Evolutionary conservation across 2,888 invertebrate species (phyloP), one percentile per base, ranked within the genome.

Genomic region (Oscheius myriophilus): DNA sequence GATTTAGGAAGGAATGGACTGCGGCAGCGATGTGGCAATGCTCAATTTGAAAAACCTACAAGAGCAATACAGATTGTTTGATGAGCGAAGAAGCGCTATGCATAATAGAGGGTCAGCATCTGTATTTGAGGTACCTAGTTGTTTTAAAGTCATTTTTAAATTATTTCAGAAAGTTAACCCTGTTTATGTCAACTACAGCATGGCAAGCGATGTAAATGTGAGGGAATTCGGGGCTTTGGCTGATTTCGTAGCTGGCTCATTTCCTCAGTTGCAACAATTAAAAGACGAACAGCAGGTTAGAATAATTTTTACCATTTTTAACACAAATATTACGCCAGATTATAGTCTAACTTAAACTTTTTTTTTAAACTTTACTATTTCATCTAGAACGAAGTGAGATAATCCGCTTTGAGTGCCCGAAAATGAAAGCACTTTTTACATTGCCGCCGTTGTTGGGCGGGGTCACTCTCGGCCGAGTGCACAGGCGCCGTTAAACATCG

Each of bases 171-270:
- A 61, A n/a, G 26, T 16, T 7, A 18, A 61, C 18, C 12, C 61
- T 2, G 23, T 25, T 23, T 25, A 16, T 25, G 21, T 26, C 26
- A 49, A 33, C 18, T 61, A 61, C 16, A 23, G 61, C 16, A 49
- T 49, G 39, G 61, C 61, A 14, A 61, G 46, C 26, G 46, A 61
- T 1, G 49, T 61, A n/a, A 61, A 61, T 18, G 61, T 61, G 14
- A 61, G 49, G 25, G 61, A 61, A n/a, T 25, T 61, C 16, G 49
- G 26, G 16, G 16, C 49, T n/a, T 45, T 61, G 6, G 61, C 61
- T 14, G 46, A 61, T 49, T 61, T 61, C n/a, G 33, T 46, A 1
- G 33, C 26, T 39, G 26, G 26, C 1, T 26, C 49, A 9, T 61
- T 61, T 49, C 33, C 46, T 25, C 46, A 49, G 18, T 21, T 61